These are phyloP conservation scores for Camponotus floridanus DNA, from an alignment of 1,140 invertebrate species.

Conservation along the genomic window DNA sequence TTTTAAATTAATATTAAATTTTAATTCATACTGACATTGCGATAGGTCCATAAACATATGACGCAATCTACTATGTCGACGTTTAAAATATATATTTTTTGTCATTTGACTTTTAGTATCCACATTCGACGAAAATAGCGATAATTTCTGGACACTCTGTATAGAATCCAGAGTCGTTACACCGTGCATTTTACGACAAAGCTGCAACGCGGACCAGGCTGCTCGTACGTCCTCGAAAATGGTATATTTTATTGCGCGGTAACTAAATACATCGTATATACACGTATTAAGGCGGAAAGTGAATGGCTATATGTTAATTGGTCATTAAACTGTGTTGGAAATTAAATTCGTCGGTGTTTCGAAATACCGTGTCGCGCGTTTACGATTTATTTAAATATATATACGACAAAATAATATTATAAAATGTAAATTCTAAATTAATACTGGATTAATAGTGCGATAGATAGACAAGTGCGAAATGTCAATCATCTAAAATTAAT, in stretches of 20 bases:
- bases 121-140: not conserved
- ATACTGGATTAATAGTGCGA: not conserved
- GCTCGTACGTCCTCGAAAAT: not conserved
- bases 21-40: too few relatives aligned
- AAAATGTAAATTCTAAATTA: not conserved
- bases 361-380: not conserved
- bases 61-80: too few relatives aligned
- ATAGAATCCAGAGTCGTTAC: not conserved
- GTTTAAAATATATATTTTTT: too few relatives aligned
- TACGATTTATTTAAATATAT: not conserved
- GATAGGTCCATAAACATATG: too few relatives aligned
- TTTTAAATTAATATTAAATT: too few relatives aligned
- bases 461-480: not conserved
- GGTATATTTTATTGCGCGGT: not conserved
- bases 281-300: slow-evolving; percentile 22
- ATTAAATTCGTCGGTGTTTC: slow-evolving; percentile 21
- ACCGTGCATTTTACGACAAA: slow-evolving; percentile 26
- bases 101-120: not conserved
- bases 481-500: slow-evolving; percentile 20
- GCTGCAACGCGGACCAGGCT: not conserved
- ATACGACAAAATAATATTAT: not conserved
- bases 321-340: slow-evolving; percentile 4
- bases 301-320: not conserved
- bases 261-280: not conserved
- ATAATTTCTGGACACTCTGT: slow-evolving; percentile 5